A percentile compares a stretch with the other conserved stretches of the same genome.
These are phyloP conservation scores for Drosophila rellima DNA, from an alignment of 2,888 invertebrate species.

Conservation along the genomic window DNA sequence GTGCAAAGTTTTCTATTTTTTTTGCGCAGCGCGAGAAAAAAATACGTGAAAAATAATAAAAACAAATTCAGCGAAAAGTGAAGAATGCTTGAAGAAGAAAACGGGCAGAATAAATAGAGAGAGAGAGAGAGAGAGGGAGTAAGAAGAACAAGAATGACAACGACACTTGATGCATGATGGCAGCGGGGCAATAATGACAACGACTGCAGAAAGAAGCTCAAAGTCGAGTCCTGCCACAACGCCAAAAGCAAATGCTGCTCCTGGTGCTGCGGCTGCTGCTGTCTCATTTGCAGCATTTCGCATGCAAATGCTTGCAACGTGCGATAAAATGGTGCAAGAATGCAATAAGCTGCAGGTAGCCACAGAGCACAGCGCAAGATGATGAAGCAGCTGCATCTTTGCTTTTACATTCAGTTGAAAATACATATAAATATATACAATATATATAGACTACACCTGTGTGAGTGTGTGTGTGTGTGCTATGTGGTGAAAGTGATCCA, in stretches of 20 bases:
- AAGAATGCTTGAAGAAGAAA: conserved; percentile 48
- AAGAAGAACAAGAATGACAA: conserved; percentile 59
- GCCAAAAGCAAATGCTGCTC: conserved; percentile 11
- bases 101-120: conserved; percentile 9
- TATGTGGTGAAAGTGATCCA: conserved; percentile 17
- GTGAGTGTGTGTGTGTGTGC: conserved; percentile 1
- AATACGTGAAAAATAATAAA: conserved; percentile 43
- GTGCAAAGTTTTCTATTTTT: conserved; percentile 72
- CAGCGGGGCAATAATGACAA: conserved; percentile 79
- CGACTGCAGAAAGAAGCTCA: conserved; percentile 57
- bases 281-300: conserved; percentile 72
- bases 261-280: conserved; percentile 15
- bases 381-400: conserved; percentile 39
- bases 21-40: conserved; percentile 42
- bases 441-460: not conserved
- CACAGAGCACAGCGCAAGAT: conserved; percentile 37
- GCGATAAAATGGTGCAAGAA: conserved; percentile 66
- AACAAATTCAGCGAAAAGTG: conserved; percentile 63
- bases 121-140: not conserved
- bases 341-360: conserved; percentile 69
- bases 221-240: conserved; percentile 37
- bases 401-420: conserved; percentile 12
- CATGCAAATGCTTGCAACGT: conserved; percentile 75
- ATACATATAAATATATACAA: conserved; percentile 2
- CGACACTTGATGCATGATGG: conserved; percentile 81